Evolutionary conservation across 2,113 vertebrate genomes (phyloP).

Genomic region (Diphyllodes magnificus): DNA sequence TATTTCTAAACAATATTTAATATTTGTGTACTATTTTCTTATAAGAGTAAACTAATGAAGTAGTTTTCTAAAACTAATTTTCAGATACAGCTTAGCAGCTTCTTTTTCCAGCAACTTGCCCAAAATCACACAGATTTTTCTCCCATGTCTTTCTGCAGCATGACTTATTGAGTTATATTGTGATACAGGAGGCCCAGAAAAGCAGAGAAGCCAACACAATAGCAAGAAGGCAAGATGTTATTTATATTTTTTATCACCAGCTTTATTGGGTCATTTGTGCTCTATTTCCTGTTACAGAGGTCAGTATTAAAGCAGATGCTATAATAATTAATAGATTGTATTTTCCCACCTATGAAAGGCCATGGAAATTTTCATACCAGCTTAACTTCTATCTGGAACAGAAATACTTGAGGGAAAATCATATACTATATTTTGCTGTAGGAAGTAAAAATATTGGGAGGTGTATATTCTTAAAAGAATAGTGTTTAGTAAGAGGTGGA

Average conservation of each 20-base stretch:
- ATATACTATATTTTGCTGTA: not conserved
- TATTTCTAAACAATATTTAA: not conserved
- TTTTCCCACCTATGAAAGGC: not conserved
- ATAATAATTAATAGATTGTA: not conserved
- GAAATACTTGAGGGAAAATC: not conserved
- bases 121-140: not conserved
- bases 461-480: not conserved
- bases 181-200: not conserved
- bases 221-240: constrained; percentile 2
- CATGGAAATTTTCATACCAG: not conserved
- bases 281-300: constrained; percentile 4
- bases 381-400: not conserved
- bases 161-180: not conserved
- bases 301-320: constrained; percentile 18
- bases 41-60: not conserved
- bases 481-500: not conserved
- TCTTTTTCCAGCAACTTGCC: not conserved
- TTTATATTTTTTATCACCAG: constrained; percentile 24
- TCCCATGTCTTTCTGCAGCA: not conserved
- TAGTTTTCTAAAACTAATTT: not conserved
- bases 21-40: not conserved
- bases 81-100: not conserved
- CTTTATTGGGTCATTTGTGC: not conserved
- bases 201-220: not conserved
- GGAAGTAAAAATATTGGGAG: not conserved